Conservation (phyloP, 2,113 vertebrate species). For the Oryzias celebensis region DNA sequence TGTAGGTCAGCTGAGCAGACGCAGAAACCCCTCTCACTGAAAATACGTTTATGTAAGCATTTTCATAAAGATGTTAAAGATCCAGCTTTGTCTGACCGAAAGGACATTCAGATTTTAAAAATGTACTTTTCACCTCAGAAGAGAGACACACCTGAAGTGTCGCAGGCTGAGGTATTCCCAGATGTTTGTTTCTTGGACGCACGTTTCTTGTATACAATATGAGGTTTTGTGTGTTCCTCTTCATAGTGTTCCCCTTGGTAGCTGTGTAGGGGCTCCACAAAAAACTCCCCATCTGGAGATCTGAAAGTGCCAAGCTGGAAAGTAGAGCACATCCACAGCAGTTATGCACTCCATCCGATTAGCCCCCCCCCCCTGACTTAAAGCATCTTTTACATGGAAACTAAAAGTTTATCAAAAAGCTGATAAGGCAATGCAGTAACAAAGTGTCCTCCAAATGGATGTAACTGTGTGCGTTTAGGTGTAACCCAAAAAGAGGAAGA, state of each 20-base stretch:
- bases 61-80: too few relatives aligned
- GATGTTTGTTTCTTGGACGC: conserved; percentile 68
- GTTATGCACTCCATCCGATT: conserved; percentile 26
- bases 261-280: conserved; percentile 91
- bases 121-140: conserved; percentile 1
- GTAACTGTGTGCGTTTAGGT: conserved; percentile 48
- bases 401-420: conserved; percentile 1
- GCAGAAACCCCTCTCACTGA: too few relatives aligned
- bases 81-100: neutral
- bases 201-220: conserved; percentile 88
- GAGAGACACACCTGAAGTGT: conserved; percentile 85
- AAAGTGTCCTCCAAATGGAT: conserved; percentile 15
- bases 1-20: conserved; percentile 16
- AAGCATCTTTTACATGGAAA: too few relatives aligned
- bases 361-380: neutral
- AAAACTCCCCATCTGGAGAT: conserved; percentile 94
- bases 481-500: conserved; percentile 3
- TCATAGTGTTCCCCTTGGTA: conserved; percentile 84
- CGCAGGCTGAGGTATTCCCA: conserved; percentile 76
- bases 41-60: too few relatives aligned
- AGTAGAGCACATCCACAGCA: conserved; percentile 20
- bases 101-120: neutral
- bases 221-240: conserved; percentile 95
- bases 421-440: conserved; percentile 27
- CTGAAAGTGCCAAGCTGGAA: conserved; percentile 94